A percentile compares a stretch with the other conserved stretches of the same genome.
phyloP scores from a whole-genome alignment of 2,888 invertebrate genomes.

The Eustalomyia histrio region DNA sequence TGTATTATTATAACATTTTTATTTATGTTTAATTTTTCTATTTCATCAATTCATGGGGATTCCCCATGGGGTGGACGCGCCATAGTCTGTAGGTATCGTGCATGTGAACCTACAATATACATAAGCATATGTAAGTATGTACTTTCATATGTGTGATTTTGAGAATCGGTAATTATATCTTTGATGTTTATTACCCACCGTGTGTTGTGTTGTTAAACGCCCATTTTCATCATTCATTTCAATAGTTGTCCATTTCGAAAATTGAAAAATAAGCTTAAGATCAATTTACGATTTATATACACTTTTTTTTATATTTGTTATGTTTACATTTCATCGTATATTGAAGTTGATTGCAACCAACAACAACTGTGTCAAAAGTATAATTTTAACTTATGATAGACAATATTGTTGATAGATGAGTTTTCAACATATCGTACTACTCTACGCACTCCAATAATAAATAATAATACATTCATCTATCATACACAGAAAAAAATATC shows the following conservation, averaged over 20 bases:
- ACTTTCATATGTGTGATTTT: conserved; percentile 25
- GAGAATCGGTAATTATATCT: conserved; percentile 59
- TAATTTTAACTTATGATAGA: conserved; percentile 47
- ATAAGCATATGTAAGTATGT: too few species aligned
- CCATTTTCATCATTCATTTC: conserved; percentile 49
- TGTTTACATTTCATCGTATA: neutral
- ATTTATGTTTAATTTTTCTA: neutral
- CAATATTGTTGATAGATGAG: conserved; percentile 58
- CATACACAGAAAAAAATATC: too few species aligned
- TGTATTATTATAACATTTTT: conserved; percentile 39
- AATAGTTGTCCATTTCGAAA: conserved; percentile 45
- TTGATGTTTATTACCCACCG: conserved; percentile 63
- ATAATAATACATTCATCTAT: conserved; percentile 24
- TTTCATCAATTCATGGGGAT: conserved; percentile 46
- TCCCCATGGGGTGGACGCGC: conserved; percentile 61
- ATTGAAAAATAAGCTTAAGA: conserved; percentile 56
- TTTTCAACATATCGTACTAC: conserved; percentile 55
- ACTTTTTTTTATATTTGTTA: neutral
- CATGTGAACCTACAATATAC: neutral
- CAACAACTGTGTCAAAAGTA: conserved; percentile 50
- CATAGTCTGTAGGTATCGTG: conserved; percentile 26
- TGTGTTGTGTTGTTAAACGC: conserved; percentile 62
- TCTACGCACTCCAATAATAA: conserved; percentile 29
- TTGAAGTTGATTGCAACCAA: conserved; percentile 13
- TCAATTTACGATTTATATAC: conserved; percentile 44